These are phyloP conservation scores for Leptobrachium ailaonicum DNA, from an alignment of 2,113 vertebrate genomes.

Conservation along the genomic window DNA sequence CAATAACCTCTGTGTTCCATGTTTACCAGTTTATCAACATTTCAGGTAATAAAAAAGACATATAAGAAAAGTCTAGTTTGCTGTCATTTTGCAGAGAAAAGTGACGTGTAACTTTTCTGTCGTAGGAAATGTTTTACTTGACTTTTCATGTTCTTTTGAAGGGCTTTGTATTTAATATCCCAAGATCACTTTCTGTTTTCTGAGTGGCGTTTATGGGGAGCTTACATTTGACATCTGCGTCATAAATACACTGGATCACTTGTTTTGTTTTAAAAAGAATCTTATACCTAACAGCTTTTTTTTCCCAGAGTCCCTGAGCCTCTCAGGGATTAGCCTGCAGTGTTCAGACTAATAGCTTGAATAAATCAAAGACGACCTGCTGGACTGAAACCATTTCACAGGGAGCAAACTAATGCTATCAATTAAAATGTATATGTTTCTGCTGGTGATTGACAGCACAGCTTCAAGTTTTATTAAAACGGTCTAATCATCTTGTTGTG, in stretches of 20 bases:
- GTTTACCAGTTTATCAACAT: not conserved
- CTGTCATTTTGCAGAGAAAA: not conserved
- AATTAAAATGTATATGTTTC: slow-evolving; percentile 28
- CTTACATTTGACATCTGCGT: not conserved
- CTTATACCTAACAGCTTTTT: not conserved
- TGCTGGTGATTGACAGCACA: slow-evolving; percentile 25
- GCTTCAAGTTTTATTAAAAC: not conserved
- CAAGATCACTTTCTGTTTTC: slow-evolving; percentile 11
- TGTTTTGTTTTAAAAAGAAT: slow-evolving; percentile 9
- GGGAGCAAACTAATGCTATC: not conserved
- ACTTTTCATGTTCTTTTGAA: slow-evolving; percentile 21
- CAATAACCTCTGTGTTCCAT: not conserved
- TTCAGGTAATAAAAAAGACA: not conserved
- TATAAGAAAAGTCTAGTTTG: not conserved
- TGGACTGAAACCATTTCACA: not conserved
- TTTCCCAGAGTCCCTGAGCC: slow-evolving; percentile 9
- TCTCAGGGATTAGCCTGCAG: slow-evolving; percentile 23
- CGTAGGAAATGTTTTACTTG: not conserved
- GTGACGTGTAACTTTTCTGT: slow-evolving; percentile 2
- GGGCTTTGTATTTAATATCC: slow-evolving; percentile 29
- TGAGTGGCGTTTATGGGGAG: slow-evolving; percentile 30
- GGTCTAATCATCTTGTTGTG: slow-evolving; percentile 23
- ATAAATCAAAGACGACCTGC: slow-evolving; percentile 37
- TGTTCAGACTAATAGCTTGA: slow-evolving; percentile 34
- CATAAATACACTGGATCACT: slow-evolving; percentile 26